Evolutionary conservation across 2,888 invertebrate genomes (phyloP), one percentile per base, ranked within the genome.

Genomic region (Agriopis marginaria): DNA sequence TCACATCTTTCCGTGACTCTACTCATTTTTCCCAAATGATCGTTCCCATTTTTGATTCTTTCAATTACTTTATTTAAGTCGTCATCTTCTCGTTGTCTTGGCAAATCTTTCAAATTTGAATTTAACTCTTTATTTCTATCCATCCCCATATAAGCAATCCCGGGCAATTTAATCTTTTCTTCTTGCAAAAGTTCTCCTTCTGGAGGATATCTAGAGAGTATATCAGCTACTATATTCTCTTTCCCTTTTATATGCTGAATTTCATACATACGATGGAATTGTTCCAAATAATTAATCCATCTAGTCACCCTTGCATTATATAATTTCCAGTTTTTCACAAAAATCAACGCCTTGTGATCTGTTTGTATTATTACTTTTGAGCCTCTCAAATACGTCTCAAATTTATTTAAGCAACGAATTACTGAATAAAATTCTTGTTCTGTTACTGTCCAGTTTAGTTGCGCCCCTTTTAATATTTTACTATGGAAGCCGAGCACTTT

Each of bases 181-280:
- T 55, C 55, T 14, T 55, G 40, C 12, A 55, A n/a, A 4, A 55
- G 8, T 8, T 55, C 40, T 14, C 40, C 40, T 40, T 40, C 55
- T 0, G 55, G 55, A 0, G 40, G 55, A 14, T 55, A 55, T 14
- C 55, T n/a, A 3, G 55, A 55, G 4, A 55, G 23, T 7, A 55
- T 40, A 10, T 55, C 55, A 7, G 55, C 55, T 0, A 40, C 55
- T 40, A 55, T 10, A 40, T 55, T 55, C 0, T 55, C 55, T 10
- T 12, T 55, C 3, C 55, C 55, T 70, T 62, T 39, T 49, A 77
- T 66, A 53, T 78, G 74, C n/a, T n/a, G n/a, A n/a, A n/a, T n/a
- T n/a, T n/a, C n/a, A n/a, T n/a, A n/a, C n/a, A n/a, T n/a, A n/a
- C n/a, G n/a, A n/a, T n/a, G n/a, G n/a, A n/a, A n/a, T n/a, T n/a